Base-by-base conservation (phyloP, 2,888 invertebrate genomes). In the Cheilosia grossa region DNA sequence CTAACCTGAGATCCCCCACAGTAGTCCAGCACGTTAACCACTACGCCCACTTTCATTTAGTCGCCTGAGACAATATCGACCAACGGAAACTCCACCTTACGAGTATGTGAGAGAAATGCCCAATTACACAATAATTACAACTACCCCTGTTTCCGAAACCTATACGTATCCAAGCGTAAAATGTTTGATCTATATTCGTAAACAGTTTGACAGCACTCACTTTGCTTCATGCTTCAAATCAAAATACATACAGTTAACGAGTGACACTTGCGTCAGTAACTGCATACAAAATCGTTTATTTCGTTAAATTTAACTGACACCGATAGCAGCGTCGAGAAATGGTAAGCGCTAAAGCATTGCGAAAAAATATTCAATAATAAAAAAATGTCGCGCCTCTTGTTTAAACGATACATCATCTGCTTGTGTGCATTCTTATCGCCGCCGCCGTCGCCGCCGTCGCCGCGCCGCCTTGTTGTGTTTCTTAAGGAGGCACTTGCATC, bases 291-390 rank as follows among this genome's bases (percentile, higher is more conserved):
- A 64, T 13, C 21, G n/a, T 30, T 40, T 44, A 17, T 54, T 21
- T 40, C 54, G 27, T 44, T 56, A 58, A 82, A 67, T 63, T 73
- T 47, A 53, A 4, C 73, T 33, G 44, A 59, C 30, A 59, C 53
- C 33, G 44, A 54, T n/a, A 7, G 0, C 69, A n/a, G 44, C 17
- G n/a, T 54, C 54, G 44, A 74, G 74, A 59, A 69, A 83, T 83
- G 83, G 83, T 83, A 75, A 83, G 83, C 80, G 19, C 24, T 54
- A 27, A 27, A 64, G 44, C 19, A 49, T 56, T 44, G 49, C 13
- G 6, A 27, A 15, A 24, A 64, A 79, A 49, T 56, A 74, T 79
- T 69, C 63, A 79, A 79, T 69, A 74, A 42, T 7, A 13, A n/a
- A 33, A 24, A 33, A 51, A 61, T 54, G 4, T 27, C n/a, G 59